phyloP scores from a whole-genome alignment of 2,113 vertebrate species.

The Vimba vimba region DNA sequence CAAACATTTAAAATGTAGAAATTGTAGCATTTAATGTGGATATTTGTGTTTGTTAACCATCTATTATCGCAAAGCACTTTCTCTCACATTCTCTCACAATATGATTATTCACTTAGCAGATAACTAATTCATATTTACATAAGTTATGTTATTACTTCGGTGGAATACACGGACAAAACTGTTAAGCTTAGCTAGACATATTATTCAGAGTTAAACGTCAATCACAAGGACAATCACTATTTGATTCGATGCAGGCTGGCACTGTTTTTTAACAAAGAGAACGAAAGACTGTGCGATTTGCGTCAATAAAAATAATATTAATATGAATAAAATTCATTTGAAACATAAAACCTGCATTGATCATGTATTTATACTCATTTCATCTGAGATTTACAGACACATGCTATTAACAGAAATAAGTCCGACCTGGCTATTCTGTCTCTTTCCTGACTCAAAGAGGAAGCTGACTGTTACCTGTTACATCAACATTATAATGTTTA shows the following conservation, averaged over 20 bases:
- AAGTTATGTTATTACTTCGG: neutral
- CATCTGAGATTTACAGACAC: neutral
- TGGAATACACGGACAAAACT: neutral
- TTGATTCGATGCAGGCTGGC: neutral
- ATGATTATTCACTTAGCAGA: neutral
- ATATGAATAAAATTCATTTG: neutral
- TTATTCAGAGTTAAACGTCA: constrained; percentile 1
- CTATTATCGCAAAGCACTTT: neutral
- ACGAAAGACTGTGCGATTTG: neutral
- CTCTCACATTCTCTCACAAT: neutral
- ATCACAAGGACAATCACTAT: neutral
- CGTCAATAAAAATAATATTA: neutral
- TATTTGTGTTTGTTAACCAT: neutral
- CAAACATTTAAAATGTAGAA: neutral
- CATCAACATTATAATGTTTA: neutral
- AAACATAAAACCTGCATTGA: neutral
- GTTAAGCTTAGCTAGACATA: too few species aligned
- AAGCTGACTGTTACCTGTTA: neutral
- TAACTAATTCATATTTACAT: neutral
- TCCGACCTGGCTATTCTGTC: neutral
- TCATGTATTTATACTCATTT: neutral
- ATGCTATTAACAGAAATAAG: neutral
- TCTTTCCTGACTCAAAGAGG: neutral
- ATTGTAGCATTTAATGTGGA: neutral
- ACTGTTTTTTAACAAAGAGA: neutral